These are phyloP conservation scores for Phania funesta DNA, from an alignment of 2,888 invertebrate genomes.

Conservation along the genomic window DNA sequence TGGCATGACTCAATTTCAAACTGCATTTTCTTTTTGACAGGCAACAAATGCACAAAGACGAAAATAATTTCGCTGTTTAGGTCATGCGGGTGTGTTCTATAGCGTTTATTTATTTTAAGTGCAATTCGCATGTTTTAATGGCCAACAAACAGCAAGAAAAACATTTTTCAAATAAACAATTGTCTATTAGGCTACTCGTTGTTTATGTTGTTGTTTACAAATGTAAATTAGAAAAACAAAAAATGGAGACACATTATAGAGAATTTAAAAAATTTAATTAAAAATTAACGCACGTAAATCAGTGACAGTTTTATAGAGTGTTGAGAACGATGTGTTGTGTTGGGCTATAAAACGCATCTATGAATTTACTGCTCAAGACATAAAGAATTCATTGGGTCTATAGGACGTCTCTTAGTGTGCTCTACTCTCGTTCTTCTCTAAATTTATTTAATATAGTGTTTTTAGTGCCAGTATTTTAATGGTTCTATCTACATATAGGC, in stretches of 20 bases:
- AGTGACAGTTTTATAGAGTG: constrained; percentile 44
- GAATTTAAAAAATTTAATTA: constrained; percentile 2
- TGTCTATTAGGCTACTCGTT: neutral
- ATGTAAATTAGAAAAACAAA: constrained; percentile 4
- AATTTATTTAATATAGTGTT: no score
- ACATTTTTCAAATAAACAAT: neutral
- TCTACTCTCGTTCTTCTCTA: no score
- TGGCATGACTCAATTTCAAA: neutral
- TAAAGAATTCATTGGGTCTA: neutral
- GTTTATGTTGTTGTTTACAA: constrained; percentile 5
- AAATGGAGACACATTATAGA: neutral
- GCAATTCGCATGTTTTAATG: constrained; percentile 21
- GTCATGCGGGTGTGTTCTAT: constrained; percentile 57
- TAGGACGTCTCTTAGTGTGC: neutral
- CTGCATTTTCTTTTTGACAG: neutral
- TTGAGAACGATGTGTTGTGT: neutral
- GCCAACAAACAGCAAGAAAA: constrained; percentile 30
- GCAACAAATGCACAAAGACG: no score
- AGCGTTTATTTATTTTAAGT: constrained; percentile 13
- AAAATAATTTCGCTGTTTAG: constrained; percentile 45
- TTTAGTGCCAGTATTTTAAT: no score
- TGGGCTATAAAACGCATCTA: neutral
- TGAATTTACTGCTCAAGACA: neutral
- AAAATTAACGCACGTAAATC: constrained; percentile 40
- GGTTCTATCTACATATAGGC: no score